phyloP scores from a whole-genome alignment of 2,888 invertebrate genomes.

The Eupithecia exiguata region DNA sequence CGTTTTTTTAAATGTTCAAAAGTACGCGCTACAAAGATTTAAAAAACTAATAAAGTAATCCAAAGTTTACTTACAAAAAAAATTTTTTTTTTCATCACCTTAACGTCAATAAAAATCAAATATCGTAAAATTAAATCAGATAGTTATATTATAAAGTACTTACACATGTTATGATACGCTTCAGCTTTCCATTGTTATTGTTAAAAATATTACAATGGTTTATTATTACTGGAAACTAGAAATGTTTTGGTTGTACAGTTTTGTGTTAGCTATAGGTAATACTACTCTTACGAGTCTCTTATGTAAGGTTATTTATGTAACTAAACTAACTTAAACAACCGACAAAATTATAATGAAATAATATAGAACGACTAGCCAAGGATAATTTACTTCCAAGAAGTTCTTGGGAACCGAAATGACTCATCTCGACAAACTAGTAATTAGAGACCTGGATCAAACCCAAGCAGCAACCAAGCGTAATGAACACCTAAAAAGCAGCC shows the following conservation, averaged over 20 bases:
- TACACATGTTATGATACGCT: not conserved
- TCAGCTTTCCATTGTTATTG: not conserved
- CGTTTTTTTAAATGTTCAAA: too few species aligned
- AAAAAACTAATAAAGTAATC: too few species aligned
- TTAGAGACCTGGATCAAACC: constrained; percentile 33
- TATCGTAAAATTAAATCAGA: not conserved
- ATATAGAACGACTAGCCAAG: not conserved
- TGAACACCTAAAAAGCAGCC: too few species aligned
- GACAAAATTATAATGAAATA: not conserved
- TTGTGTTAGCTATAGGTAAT: not conserved
- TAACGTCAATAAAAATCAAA: too few species aligned
- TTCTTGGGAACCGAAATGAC: constrained; percentile 23
- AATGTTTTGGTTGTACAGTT: not conserved
- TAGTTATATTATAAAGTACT: not conserved
- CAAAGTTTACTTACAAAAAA: too few species aligned
- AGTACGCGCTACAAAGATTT: too few species aligned
- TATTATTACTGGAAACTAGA: not conserved
- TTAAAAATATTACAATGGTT: not conserved
- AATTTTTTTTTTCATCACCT: too few species aligned
- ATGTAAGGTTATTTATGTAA: not conserved
- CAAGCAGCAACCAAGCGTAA: too few species aligned
- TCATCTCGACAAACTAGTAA: constrained; percentile 21
- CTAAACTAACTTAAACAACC: not conserved
- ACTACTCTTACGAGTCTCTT: not conserved
- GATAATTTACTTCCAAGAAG: constrained; percentile 20